Evolutionary conservation across 1,140 invertebrate species (phyloP), one percentile per base, ranked within the genome.

Genomic region (Orchesella cincta): DNA sequence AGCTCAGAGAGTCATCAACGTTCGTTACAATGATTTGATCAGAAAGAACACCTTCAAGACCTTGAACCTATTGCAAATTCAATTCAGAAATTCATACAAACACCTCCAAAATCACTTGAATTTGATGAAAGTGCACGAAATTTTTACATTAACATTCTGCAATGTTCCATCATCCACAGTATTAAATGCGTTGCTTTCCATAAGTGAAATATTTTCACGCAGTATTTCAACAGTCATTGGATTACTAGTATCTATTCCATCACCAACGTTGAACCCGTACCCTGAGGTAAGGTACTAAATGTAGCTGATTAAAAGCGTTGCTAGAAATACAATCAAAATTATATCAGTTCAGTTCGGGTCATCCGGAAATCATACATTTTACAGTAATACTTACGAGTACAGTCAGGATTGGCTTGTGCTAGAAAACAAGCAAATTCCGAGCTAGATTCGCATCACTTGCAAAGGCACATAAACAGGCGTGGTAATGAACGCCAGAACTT

Each of bases 391-490:
- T 73, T 54, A 34, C 57, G 14, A n/a, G 76, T 5, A 31, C 62
- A 31, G 12, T 8, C n/a, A 5, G 33, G 26, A 79, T 85, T 83
- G 82, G 89, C 88, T 57, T 89, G 84, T 82, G 88, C 88, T n/a
- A 92, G 87, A 79, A 90, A 92, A 84, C 87, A 88, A 54, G 88
- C 85, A 87, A 93, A 94, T 84, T 94, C 92, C 80, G 90, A 87
- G 35, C 86, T 84, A 92, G 86, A 83, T 90, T 90, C 20, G 88
- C 85, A 85, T 93, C 89, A 84, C 91, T 92, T n/a, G 90, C 90
- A 87, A 94, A 92, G 64, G 92, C 92, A 86, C 90, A 91, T 34
- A 93, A 86, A 84, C 92, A 93, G n/a, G 92, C 89, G 85, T 93
- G 93, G 85, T 86, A 87, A 82, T 89, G 88, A 70, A 88, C 78